phyloP scores from a whole-genome alignment of 2,888 invertebrate species.

The Spilosoma lubricipeda region DNA sequence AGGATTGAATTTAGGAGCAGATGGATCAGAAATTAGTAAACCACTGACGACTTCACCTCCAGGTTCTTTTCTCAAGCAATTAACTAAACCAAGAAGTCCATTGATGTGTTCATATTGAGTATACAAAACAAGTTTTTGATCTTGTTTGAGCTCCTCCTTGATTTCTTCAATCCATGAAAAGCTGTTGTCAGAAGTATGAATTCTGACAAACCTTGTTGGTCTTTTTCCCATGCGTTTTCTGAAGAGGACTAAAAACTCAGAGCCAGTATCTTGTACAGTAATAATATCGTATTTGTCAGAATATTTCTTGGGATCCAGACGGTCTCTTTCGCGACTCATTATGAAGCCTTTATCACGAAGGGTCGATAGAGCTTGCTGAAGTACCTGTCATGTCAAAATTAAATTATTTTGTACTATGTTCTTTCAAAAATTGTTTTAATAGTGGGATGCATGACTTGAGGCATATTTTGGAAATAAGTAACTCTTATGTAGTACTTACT shows the following conservation, averaged over 20 bases:
- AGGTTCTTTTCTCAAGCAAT: constrained; percentile 93
- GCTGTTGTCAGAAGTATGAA: constrained; percentile 70
- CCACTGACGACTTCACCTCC: constrained; percentile 89
- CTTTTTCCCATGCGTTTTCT: constrained; percentile 80
- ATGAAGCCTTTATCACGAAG: constrained; percentile 87
- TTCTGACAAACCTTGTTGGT: constrained; percentile 80
- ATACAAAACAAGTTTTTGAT: constrained; percentile 88
- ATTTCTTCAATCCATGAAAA: constrained; percentile 85
- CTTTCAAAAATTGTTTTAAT: background rate
- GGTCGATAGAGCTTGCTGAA: constrained; percentile 78
- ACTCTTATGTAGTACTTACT: constrained; percentile 58
- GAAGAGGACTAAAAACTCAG: constrained; percentile 84
- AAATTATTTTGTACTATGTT: background rate
- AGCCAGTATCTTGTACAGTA: constrained; percentile 77
- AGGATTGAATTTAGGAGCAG: constrained; percentile 89
- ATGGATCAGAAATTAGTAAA: constrained; percentile 87
- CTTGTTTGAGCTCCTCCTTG: constrained; percentile 76
- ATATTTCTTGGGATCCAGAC: constrained; percentile 75
- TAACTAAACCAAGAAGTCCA: constrained; percentile 95
- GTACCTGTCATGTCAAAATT: constrained; percentile 60
- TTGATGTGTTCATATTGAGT: constrained; percentile 89
- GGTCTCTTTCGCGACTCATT: constrained; percentile 85
- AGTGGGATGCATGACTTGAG: too few species aligned
- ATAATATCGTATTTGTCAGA: constrained; percentile 81
- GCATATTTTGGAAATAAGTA: too few species aligned